phyloP scores from a whole-genome alignment of 2,113 vertebrate genomes.

The Nesospiza acunhae region DNA sequence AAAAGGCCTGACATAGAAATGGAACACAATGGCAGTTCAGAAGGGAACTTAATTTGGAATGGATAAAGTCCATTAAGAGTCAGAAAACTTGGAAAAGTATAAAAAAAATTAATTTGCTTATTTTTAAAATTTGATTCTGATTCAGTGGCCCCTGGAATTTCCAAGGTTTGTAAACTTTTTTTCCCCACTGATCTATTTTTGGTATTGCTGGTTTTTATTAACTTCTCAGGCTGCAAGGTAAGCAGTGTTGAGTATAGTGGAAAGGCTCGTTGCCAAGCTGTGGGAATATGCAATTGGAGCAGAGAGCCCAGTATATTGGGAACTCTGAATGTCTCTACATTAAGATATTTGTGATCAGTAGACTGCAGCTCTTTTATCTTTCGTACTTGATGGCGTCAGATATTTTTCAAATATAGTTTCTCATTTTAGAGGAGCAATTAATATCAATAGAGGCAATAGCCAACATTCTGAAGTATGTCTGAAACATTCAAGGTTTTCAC shows the following conservation, averaged over 20 bases:
- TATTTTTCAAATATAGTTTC: background rate
- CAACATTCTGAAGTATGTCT: background rate
- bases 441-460: background rate
- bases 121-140: background rate
- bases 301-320: rapidly evolving
- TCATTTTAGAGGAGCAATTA: background rate
- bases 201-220: background rate
- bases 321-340: background rate
- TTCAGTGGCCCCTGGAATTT: background rate
- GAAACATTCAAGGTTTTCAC: background rate
- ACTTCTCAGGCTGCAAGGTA: background rate
- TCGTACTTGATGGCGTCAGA: background rate
- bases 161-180: background rate
- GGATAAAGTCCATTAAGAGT: background rate
- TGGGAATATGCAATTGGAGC: background rate
- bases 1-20: background rate
- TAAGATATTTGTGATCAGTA: background rate
- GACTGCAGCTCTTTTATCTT: background rate
- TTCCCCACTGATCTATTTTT: background rate
- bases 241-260: background rate
- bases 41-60: background rate
- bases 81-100: background rate
- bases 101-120: background rate
- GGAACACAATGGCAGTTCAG: background rate
- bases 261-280: background rate